Evolutionary conservation across 1,140 invertebrate genomes (phyloP).

Genomic region (Pteromalus puparum): DNA sequence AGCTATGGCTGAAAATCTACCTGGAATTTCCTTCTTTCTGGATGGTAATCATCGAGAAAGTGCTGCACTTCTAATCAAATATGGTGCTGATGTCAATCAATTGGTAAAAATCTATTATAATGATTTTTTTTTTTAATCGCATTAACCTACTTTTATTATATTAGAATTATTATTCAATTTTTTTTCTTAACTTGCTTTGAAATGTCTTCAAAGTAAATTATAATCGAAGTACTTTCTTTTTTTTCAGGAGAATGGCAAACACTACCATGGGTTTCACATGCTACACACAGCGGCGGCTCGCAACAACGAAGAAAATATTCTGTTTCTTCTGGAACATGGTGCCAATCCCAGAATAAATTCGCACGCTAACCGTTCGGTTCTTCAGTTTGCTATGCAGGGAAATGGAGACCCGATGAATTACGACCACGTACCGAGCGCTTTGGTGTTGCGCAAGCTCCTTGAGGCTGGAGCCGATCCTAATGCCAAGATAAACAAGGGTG

Average conservation of each 20-base stretch:
- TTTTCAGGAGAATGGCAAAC: no score
- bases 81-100: background rate
- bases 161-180: background rate
- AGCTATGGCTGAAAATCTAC: background rate
- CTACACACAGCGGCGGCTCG: background rate
- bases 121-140: no score
- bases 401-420: background rate
- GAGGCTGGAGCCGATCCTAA: background rate
- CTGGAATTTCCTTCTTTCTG: background rate
- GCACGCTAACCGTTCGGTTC: background rate
- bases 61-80: background rate
- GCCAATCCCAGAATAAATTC: background rate
- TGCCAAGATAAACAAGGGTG: background rate
- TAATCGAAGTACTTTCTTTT: background rate
- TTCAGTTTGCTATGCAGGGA: background rate
- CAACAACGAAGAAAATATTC: background rate
- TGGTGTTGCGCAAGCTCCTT: background rate
- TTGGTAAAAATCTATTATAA: background rate
- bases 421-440: background rate
- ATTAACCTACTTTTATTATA: background rate
- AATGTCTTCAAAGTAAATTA: background rate
- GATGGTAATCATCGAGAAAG: background rate
- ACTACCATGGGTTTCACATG: background rate
- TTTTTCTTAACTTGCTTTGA: background rate
- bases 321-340: background rate